Evolutionary conservation across 2,888 invertebrate genomes (phyloP), one percentile per base, ranked within the genome.

Genomic region (Augiades crinisus): DNA sequence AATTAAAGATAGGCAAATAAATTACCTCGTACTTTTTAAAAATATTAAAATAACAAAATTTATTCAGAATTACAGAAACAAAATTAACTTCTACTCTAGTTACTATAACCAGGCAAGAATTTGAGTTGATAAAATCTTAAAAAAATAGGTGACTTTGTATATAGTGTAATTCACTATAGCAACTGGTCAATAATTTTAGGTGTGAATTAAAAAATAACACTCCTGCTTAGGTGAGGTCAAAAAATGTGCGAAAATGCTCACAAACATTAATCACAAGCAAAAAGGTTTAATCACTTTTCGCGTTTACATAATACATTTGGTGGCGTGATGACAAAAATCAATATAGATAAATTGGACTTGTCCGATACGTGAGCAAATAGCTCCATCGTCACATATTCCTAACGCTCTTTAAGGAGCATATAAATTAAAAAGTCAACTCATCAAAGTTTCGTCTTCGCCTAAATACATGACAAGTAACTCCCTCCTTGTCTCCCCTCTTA

Each of bases 391-490:
- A 56, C 54, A 58, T 63, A 63, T 67, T 66, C 58, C 64, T 61
- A 70, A 67, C 59, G 66, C 67, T 67, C 67, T 73, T 69, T 67
- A 77, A 69, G 74, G 68, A 72, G 63, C 67, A 75, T 76, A 79
- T 77, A 82, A 83, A 83, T 85, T 83, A 82, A 86, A 84, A 85
- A 86, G 78, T 81, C 75, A 80, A 81, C 80, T 81, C 84, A 80
- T 86, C 81, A 86, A 80, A 79, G 77, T 81, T 78, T 77, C 72
- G 78, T 81, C 81, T 84, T 87, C 77, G 82, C 86, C 88, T 84
- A 84, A 88, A 88, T 85, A 86, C 88, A 87, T 89, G 83, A 81
- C 87, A 86, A 87, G 83, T 84, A 78, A 78, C 79, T 83, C 84
- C 85, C 86, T 80, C 81, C 81, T 74, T 74, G 72, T 73, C 74